Conservation (phyloP, 2,888 invertebrate species). For the Elegia similella region DNA sequence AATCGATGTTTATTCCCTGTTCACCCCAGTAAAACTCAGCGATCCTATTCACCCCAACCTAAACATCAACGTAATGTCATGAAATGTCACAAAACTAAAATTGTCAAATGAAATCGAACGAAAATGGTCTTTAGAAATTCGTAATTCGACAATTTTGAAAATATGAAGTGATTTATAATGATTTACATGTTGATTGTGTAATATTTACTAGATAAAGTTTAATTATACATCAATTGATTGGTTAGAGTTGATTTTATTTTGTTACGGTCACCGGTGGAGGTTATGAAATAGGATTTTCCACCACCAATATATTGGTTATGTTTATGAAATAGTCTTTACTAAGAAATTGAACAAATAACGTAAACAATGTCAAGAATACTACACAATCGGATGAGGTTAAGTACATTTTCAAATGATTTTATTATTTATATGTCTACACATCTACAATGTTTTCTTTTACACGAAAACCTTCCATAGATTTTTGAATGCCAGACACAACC, state of each 20-base stretch:
- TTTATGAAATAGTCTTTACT: conserved; percentile 49
- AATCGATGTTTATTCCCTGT: background rate
- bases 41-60: background rate
- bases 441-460: background rate
- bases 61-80: conserved; percentile 1
- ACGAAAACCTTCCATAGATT: too few species aligned
- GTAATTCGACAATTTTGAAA: conserved; percentile 59
- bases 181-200: conserved; percentile 73
- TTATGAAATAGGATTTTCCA: conserved; percentile 57
- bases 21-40: background rate
- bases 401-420: background rate
- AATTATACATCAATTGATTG: conserved; percentile 36
- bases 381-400: conserved; percentile 70
- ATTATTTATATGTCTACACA: too few species aligned
- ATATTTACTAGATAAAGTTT: conserved; percentile 48
- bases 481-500: too few species aligned
- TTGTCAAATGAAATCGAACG: conserved; percentile 39
- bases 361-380: conserved; percentile 75
- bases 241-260: conserved; percentile 47
- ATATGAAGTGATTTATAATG: conserved; percentile 69
- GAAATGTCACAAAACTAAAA: conserved; percentile 20
- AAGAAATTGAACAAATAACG: conserved; percentile 48
- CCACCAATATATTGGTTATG: conserved; percentile 49
- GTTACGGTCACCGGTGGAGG: conserved; percentile 58
- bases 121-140: conserved; percentile 50